A percentile compares a stretch with the other conserved stretches of the same genome.
These are phyloP conservation scores for Drosophila parabipectinata DNA, from an alignment of 1,140 invertebrate species.

Conservation along the genomic window DNA sequence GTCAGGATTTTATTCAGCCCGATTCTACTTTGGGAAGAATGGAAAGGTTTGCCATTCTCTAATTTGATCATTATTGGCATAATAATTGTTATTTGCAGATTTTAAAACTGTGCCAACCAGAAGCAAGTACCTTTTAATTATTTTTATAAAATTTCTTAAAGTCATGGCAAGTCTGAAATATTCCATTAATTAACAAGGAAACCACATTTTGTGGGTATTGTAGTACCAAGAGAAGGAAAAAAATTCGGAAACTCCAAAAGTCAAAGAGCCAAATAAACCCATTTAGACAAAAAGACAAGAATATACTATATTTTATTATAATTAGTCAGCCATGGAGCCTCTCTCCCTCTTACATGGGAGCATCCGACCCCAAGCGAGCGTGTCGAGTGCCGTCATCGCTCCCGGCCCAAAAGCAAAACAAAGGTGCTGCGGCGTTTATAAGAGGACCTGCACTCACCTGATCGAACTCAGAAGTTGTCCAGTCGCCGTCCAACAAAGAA, in stretches of 20 bases:
- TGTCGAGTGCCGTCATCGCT: conserved; percentile 23
- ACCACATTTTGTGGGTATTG: neutral
- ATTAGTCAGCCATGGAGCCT: conserved; percentile 25
- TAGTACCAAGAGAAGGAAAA: neutral
- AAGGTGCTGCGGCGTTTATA: conserved; percentile 53
- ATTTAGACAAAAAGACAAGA: neutral
- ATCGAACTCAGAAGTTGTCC: conserved; percentile 59
- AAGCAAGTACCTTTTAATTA: too few species aligned
- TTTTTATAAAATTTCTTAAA: neutral
- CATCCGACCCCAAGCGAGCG: neutral
- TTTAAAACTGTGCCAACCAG: too few species aligned
- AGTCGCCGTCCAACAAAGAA: conserved; percentile 57
- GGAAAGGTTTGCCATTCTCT: too few species aligned
- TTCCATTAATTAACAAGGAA: neutral
- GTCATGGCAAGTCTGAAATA: neutral
- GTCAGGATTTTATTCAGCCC: too few species aligned
- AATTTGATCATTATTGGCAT: too few species aligned
- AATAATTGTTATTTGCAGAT: too few species aligned
- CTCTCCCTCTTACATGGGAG: conserved; percentile 18
- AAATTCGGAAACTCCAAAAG: conserved; percentile 2
- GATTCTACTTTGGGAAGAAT: too few species aligned
- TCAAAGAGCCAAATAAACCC: neutral
- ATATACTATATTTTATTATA: conserved; percentile 21
- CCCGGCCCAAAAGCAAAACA: neutral
- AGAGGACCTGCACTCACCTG: conserved; percentile 64